Conservation (phyloP, 2,113 vertebrate genomes). For the Leucoraja erinaceus region DNA sequence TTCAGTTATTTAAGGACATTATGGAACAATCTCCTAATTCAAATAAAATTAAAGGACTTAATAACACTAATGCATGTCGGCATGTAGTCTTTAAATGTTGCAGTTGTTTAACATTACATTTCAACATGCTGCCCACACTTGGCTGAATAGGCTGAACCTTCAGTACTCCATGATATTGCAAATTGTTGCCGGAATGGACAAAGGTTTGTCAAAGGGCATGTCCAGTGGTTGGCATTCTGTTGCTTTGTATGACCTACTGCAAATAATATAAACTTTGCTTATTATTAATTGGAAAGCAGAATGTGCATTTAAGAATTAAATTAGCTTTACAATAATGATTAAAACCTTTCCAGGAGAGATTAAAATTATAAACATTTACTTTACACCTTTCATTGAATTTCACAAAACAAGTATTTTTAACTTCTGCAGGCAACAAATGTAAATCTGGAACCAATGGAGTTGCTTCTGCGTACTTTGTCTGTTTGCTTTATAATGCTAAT, state of each 20-base stretch:
- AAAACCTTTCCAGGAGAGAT: not conserved
- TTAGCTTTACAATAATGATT: not conserved
- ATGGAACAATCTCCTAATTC: not conserved
- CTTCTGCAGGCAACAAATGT: constrained; percentile 55
- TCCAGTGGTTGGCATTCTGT: not conserved
- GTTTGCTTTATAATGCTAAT: constrained; percentile 63
- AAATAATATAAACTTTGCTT: not conserved
- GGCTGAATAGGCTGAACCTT: not conserved
- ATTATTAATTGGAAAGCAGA: not conserved
- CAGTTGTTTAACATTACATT: not conserved
- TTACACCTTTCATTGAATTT: not conserved
- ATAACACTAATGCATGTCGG: not conserved
- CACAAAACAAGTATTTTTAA: not conserved
- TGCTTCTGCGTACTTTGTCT: constrained; percentile 55
- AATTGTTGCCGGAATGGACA: not conserved
- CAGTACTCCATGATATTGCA: not conserved
- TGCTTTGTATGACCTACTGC: not conserved
- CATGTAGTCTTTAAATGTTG: not conserved
- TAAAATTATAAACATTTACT: not conserved
- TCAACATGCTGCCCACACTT: not conserved
- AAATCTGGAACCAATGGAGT: constrained; percentile 56
- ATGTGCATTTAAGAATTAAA: too few species aligned
- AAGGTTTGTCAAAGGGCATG: not conserved
- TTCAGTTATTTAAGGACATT: not conserved
- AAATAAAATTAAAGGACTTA: not conserved